phyloP scores from a whole-genome alignment of 2,888 invertebrate genomes.

The Tachina fera region DNA sequence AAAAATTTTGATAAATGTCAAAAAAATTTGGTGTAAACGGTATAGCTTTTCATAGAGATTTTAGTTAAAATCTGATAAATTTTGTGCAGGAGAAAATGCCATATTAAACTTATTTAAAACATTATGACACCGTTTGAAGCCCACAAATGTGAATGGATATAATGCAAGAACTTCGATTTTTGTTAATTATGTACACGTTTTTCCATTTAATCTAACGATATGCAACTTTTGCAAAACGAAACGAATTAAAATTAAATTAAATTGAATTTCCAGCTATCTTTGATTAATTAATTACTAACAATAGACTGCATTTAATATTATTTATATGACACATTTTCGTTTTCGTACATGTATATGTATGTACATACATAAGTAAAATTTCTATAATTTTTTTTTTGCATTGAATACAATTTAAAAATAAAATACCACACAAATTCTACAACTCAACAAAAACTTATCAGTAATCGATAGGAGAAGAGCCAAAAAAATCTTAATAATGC shows the following conservation, averaged over 20 bases:
- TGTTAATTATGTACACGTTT: not conserved
- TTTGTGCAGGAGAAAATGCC: too few species aligned
- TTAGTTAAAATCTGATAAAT: too few species aligned
- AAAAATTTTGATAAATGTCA: too few species aligned
- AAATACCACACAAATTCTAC: not conserved
- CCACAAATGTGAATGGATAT: too few species aligned
- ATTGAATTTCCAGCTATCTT: conserved; percentile 2
- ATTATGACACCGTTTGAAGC: too few species aligned
- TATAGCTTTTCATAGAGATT: too few species aligned
- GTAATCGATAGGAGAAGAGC: not conserved
- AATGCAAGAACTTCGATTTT: not conserved
- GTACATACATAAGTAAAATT: not conserved
- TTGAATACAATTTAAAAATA: too few species aligned
- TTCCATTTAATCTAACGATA: not conserved
- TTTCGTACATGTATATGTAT: not conserved
- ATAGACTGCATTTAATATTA: not conserved
- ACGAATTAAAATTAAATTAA: not conserved
- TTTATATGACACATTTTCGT: conserved; percentile 13
- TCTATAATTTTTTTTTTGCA: not conserved
- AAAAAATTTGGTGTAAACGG: too few species aligned
- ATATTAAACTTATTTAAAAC: too few species aligned
- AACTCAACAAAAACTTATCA: conserved; percentile 10
- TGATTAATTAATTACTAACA: conserved; percentile 14
- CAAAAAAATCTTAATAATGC: conserved; percentile 3
- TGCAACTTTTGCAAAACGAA: not conserved